Evolutionary conservation across 2,113 vertebrate genomes (phyloP), one percentile per base, ranked within the genome.

Genomic region (Cepphus grylle): DNA sequence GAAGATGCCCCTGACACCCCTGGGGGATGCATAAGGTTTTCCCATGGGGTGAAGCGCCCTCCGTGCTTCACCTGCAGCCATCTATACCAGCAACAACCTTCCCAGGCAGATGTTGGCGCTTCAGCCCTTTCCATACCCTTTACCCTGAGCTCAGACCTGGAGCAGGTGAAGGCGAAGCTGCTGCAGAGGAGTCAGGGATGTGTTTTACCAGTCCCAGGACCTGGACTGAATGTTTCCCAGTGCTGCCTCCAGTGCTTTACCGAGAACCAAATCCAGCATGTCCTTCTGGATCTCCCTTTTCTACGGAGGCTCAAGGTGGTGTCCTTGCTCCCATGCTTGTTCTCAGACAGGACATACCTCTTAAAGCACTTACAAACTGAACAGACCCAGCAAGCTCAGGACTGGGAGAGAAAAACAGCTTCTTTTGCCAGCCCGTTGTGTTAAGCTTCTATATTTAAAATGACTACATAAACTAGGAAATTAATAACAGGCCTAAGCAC

Each of bases 361-460:
- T 71, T 29, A 86, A 61, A 72, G 34, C 38, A 59, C 11, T 81
- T 67, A 53, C 14, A 76, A 13, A 26, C 65, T 36, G 12, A 72
- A 79, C 5, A 89, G 26, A 62, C 8, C 11, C 58, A 92, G 53
- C 21, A 87, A 87, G 62, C 45, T 89, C 62, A 55, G 55, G 20
- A 13, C 4, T 81, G n/a, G 36, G 61, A 86, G 27, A 80, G 25
- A 38, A 96, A 81, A 85, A 7, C 6, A 47, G 23, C 15, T 86
- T 36, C 25, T 82, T 88, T 70, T 65, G 22, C 55, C 66, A 86
- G 52, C 36, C 32, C 40, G 43, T 94, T 81, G 61, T 59, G 27
- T 69, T 92, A 94, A 89, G 34, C 59, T 61, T 76, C 65, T 93
- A 11, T 72, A 87, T 94, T 70, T 95, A 94, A 92, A 93, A 91